Evolutionary conservation across 2,797 vertebrate species (phyloP), one percentile per base, ranked within the genome.

Genomic region (Catamblyrhynchus diadema): DNA sequence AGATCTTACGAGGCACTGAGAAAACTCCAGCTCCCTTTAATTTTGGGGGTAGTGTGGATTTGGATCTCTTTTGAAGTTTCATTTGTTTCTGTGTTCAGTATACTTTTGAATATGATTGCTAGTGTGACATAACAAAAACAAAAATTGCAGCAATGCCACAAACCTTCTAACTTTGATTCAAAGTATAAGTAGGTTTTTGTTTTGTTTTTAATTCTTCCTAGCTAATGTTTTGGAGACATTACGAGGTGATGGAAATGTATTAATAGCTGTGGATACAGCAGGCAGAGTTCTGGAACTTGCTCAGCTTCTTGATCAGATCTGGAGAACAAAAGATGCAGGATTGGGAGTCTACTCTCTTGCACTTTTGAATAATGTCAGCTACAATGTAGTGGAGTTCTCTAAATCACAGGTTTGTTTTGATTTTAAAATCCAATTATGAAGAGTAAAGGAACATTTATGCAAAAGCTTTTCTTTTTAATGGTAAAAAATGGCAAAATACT

Each of bases 341-440:
- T 91, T 99, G 59, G 99, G 99, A 20, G 99, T 98, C 67, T 99
- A 99, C 89, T 99, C 99, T 1, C 96, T 99, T 14, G 99, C 99
- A 6, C 98, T 99, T 95, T 97, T 99, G 57, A 99, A 99, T 97
- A 99, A 99, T 1, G 99, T 99, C 98, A 99, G 99, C 97, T 99
- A 99, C 93, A 99, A 99, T 17, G 99, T 99, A 92, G 99, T 99
- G 97, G 99, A 99, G 97, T 99, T 99, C 96, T 99, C 99, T 30
- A 99, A 99, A 97, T 99, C 99, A 14, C 99, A 99, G 99, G 99
- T 99, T 97, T 89, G 98, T 95, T 90, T 91, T 71, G 16, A n/a
- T 84, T 75, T 78, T 69, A 56, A 66, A 64, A 59, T 81, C 24
- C 25, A 41, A 0, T 84, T 74, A 17, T 81, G 27, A 67, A 50